Evolutionary conservation across 2,888 invertebrate genomes (phyloP), one percentile per base, ranked within the genome.

Genomic region (Clistopyga incitator): DNA sequence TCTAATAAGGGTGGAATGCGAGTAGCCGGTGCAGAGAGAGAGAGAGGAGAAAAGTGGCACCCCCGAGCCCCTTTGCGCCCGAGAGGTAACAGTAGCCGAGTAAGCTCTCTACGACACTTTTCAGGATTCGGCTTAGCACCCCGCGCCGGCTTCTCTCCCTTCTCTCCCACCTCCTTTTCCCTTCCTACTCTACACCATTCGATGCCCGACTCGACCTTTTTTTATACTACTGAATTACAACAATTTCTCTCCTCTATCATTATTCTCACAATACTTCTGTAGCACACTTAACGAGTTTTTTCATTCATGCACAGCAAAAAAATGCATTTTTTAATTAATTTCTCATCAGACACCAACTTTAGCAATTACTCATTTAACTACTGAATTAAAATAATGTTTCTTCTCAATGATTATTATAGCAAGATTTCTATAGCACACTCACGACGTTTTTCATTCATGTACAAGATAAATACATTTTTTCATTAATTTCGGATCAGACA

Each of bases 51-150:
- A 80, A 71, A 70, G 77, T 67, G 78, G 59, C 77, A 88, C 87
- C 81, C 77, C 84, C 82, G 78, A 85, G 86, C 81, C 85, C 78
- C 78, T 70, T 82, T 64, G 71, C 50, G 38, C 67, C 20, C 64
- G 84, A 47, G 81, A 88, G 89, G 93, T 93, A 93, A 93, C 90
- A 91, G 89, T 92, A 93, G 92, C 90, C 91, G 92, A 91, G 90
- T 93, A 93, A 93, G 93, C 93, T 86, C 85, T 86, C 85, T 91
- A 88, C 88, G 86, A 88, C 90, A 92, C 91, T 93, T 92, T 88
- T 84, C 68, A 89, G 93, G 91, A 89, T 93, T 93, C 93, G 88
- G 93, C 91, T 92, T 92, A 92, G 88, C 90, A 88, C 90, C 90
- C 90, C 89, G 88, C 89, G 86, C 90, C 90, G 91, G 92, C 90